Percentiles rank a stretch among this genome's conserved stretches.
Evolutionary conservation across 2,888 invertebrate genomes (phyloP).

Genomic region (Caenorhabditis macrosperma): DNA sequence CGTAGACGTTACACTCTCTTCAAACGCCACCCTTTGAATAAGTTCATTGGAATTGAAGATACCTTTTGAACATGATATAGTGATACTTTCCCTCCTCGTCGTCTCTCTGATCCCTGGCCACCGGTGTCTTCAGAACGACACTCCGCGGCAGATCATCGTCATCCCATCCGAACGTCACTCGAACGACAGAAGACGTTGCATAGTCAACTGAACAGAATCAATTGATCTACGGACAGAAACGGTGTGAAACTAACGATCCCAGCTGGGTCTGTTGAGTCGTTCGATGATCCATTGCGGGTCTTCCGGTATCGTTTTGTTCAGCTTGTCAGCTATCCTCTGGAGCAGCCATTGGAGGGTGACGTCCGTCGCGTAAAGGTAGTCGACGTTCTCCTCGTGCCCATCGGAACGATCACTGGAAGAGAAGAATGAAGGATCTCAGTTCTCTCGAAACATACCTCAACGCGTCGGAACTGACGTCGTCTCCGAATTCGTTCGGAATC

Average conservation of each 20-base stretch:
- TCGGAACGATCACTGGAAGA: constrained; percentile 61
- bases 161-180: constrained; percentile 78
- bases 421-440: not conserved
- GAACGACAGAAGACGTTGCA: constrained; percentile 73
- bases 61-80: constrained; percentile 73
- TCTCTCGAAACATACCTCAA: constrained; percentile 40
- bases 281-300: constrained; percentile 78
- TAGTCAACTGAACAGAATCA: constrained; percentile 56
- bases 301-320: constrained; percentile 61
- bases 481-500: constrained; percentile 62
- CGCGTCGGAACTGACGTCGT: constrained; percentile 66
- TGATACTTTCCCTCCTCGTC: constrained; percentile 72
- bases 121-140: constrained; percentile 75
- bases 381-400: constrained; percentile 54
- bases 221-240: not conserved
- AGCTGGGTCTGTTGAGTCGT: constrained; percentile 69
- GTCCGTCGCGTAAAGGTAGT: constrained; percentile 71
- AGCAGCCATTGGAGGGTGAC: constrained; percentile 76
- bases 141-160: constrained; percentile 70
- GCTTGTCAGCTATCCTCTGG: constrained; percentile 71
- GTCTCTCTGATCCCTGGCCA: constrained; percentile 65
- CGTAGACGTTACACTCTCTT: constrained; percentile 77
- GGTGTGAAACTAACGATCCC: constrained; percentile 49
- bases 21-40: not conserved
- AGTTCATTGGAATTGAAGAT: too few relatives aligned